These are phyloP conservation scores for Dromiciops gliroides DNA, from an alignment of 2,113 vertebrate genomes.

Conservation along the genomic window DNA sequence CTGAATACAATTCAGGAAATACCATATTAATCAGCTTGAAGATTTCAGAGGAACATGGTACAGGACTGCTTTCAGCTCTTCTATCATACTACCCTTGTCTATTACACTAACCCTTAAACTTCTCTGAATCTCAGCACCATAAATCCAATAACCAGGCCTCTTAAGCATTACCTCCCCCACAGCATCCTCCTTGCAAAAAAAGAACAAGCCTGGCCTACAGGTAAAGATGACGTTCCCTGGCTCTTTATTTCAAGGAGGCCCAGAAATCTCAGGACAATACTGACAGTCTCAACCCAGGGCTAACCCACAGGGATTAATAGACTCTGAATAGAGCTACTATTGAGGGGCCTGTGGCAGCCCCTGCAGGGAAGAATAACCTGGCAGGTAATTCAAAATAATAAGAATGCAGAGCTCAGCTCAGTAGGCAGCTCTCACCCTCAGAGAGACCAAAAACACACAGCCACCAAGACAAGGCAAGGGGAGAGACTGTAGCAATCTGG, in stretches of 20 bases:
- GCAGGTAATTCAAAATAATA: background rate
- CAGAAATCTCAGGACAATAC: fast-evolving
- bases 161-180: background rate
- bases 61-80: background rate
- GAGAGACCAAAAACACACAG: background rate
- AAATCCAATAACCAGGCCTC: background rate
- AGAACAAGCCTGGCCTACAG: background rate
- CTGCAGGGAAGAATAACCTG: background rate
- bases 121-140: background rate
- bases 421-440: background rate
- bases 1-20: background rate
- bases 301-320: background rate
- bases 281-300: fast-evolving
- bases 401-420: background rate
- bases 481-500: background rate
- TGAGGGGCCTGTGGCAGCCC: fast-evolving
- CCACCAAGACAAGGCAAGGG: background rate
- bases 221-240: background rate
- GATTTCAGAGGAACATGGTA: background rate
- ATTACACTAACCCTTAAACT: too few species aligned
- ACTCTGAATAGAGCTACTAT: background rate
- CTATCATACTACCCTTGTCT: too few species aligned
- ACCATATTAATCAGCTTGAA: background rate
- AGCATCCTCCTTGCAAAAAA: background rate
- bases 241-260: fast-evolving